phyloP scores from a whole-genome alignment of 2,888 invertebrate genomes.

The Drosophila neonasuta region DNA sequence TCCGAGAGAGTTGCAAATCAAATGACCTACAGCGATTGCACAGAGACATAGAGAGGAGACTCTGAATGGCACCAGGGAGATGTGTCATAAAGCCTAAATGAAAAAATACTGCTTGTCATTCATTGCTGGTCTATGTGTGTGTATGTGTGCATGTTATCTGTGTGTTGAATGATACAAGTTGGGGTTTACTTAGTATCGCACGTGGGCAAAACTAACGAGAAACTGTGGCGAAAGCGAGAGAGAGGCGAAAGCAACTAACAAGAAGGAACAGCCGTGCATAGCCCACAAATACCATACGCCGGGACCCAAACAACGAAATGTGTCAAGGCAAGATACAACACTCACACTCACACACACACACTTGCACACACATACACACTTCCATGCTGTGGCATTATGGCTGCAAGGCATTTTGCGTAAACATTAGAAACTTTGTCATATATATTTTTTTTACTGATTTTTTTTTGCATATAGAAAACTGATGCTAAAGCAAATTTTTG shows the following conservation, averaged over 20 bases:
- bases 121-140: conserved; percentile 17
- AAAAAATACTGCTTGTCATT: conserved; percentile 58
- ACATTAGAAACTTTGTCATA: conserved; percentile 42
- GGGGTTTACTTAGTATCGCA: conserved; percentile 49
- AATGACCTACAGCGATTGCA: conserved; percentile 39
- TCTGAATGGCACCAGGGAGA: conserved; percentile 41
- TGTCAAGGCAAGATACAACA: conserved; percentile 61
- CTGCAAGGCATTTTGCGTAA: conserved; percentile 44
- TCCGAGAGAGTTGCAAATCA: conserved; percentile 15
- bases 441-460: not conserved
- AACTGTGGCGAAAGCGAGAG: conserved; percentile 24
- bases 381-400: not conserved
- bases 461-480: conserved; percentile 9
- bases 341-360: conserved; percentile 8
- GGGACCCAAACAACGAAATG: conserved; percentile 49
- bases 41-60: conserved; percentile 26
- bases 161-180: conserved; percentile 39
- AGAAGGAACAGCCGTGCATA: conserved; percentile 11
- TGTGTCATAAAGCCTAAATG: conserved; percentile 69
- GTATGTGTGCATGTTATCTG: conserved; percentile 19
- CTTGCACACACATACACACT: not conserved
- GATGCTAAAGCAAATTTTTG: conserved; percentile 10
- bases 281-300: conserved; percentile 31
- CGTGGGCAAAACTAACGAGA: conserved; percentile 57
- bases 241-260: conserved; percentile 30